Percentiles rank a stretch among this genome's conserved stretches.
Evolutionary conservation across 2,797 vertebrate species (phyloP).

Genomic region (Tangara arthus): DNA sequence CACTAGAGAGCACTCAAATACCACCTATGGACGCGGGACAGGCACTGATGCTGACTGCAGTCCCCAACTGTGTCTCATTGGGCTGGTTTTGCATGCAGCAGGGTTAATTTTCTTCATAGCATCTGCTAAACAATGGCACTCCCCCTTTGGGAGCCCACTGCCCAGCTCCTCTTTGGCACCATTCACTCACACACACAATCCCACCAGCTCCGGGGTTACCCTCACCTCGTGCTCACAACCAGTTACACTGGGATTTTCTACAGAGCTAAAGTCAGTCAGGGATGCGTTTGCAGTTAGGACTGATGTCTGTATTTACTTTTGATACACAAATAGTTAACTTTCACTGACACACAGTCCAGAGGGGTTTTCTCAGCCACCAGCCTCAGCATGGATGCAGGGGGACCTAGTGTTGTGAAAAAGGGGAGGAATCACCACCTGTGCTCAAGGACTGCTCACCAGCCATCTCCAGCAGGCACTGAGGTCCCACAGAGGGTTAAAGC

Average conservation of each 20-base stretch:
- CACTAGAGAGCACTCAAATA: slow-evolving; percentile 53
- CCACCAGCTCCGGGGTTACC: neutral
- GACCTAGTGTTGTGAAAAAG: neutral
- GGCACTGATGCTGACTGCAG: rapidly evolving
- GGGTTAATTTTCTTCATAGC: neutral
- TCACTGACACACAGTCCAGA: neutral
- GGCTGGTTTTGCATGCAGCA: neutral
- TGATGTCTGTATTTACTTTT: neutral
- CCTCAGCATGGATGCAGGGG: neutral
- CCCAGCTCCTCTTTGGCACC: neutral
- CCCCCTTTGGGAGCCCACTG: neutral
- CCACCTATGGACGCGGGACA: rapidly evolving
- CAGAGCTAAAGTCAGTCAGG: neutral
- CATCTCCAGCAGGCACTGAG: neutral
- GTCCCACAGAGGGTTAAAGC: neutral
- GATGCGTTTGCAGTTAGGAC: neutral
- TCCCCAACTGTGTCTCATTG: neutral
- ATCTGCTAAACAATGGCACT: neutral
- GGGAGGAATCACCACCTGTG: rapidly evolving
- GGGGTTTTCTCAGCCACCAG: neutral
- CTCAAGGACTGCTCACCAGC: neutral
- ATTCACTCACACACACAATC: rapidly evolving
- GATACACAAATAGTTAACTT: neutral
- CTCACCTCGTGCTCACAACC: neutral
- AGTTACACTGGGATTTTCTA: neutral